Base-by-base conservation (phyloP, 2,113 vertebrate species). In the Collichthys lucidus region DNA sequence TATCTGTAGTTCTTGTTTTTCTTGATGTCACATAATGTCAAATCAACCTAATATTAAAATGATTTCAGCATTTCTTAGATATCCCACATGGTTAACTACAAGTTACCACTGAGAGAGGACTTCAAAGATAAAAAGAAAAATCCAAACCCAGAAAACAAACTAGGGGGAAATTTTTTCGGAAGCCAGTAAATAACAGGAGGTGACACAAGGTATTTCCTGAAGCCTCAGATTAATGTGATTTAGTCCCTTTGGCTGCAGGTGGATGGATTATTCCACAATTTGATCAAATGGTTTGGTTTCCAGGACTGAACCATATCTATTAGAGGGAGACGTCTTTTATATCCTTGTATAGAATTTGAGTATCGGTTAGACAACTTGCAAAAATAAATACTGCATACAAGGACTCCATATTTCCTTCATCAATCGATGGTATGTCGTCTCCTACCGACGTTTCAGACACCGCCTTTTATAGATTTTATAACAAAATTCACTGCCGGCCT, bases 341-440 rank as follows among this genome's bases (percentile, higher is more conserved):
- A 4, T 14, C 44, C 44, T 15, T 46, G 44, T 46, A 12, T 4
- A 46, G 44, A 46, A 46, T 14, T 11, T 46, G 11, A 68, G n/a
- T 40, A 12, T 40, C 5, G 7, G 10, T 35, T 16, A 57, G 16
- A 50, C 9, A 57, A 12, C 31, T 10, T 66, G 19, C 6, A 52
- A 62, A 56, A 56, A 50, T 19, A 57, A 42, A 42, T 53, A 60
- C 14, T 24, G 22, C 29, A 29, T 29, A 29, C 29, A 29, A 29
- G 19, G 24, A 16, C 14, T 77, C 11, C 40, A 35, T 46, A 60
- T 86, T 68, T 84, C 77, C 74, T 80, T 59, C 71, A 47, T 70
- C 53, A 60, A 2, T 29, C 14, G 22, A 46, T 42, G 63, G 72
- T 74, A 73, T 61, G 69, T 64, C 6, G 10, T 64, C 47, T 78